phyloP scores from a whole-genome alignment of 1,140 invertebrate species.

The Gonatopus flavifemur region DNA sequence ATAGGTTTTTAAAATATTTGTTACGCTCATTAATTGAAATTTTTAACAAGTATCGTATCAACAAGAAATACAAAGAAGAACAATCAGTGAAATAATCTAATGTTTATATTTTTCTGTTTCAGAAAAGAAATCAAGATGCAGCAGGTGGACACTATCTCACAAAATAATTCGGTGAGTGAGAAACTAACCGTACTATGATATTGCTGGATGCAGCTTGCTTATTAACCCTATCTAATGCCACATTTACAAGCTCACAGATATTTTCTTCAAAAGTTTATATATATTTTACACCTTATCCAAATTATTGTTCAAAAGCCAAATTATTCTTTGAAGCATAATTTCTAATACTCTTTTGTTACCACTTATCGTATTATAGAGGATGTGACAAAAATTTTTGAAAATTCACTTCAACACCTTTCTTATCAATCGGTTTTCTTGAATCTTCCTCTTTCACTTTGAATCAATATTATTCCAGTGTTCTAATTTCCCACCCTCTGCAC shows the following conservation, averaged over 20 bases:
- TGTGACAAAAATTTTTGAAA: too few relatives aligned
- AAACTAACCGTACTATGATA: constrained; percentile 6
- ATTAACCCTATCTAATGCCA: constrained; percentile 33
- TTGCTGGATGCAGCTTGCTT: constrained; percentile 29
- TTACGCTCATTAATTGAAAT: too few relatives aligned
- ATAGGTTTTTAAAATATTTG: too few relatives aligned
- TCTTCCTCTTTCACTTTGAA: too few relatives aligned
- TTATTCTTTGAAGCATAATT: too few relatives aligned
- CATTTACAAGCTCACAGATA: constrained; percentile 21
- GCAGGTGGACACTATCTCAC: constrained; percentile 62
- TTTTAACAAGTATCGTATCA: too few relatives aligned
- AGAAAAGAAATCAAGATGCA: constrained; percentile 61
- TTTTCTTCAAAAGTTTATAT: constrained; percentile 14
- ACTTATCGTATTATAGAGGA: too few relatives aligned
- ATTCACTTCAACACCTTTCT: too few relatives aligned
- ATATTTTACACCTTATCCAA: constrained; percentile 12
- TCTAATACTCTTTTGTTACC: too few relatives aligned
- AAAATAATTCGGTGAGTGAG: constrained; percentile 62
- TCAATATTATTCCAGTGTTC: constrained; percentile 9
- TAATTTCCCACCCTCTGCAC: constrained; percentile 15
- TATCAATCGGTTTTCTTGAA: too few relatives aligned
- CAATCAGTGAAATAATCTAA: too few relatives aligned
- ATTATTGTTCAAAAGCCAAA: neutral
- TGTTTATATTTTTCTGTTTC: constrained; percentile 37
- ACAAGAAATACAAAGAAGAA: too few relatives aligned